Evolutionary conservation across 2,888 invertebrate genomes (phyloP).

Genomic region (Tortrix viridana): DNA sequence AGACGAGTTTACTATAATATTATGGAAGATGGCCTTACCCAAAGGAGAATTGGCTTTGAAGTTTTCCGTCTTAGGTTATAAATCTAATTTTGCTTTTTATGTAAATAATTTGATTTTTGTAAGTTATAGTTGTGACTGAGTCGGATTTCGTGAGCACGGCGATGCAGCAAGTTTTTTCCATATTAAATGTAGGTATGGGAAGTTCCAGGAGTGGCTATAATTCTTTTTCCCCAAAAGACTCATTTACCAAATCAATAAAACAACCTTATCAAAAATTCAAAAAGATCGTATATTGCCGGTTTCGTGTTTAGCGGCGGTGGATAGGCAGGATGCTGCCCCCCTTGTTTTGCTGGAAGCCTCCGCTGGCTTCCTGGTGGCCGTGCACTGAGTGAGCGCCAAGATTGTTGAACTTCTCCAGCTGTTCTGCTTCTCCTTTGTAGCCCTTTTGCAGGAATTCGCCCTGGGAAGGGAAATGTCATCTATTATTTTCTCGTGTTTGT

Average conservation of each 20-base stretch:
- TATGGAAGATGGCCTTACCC: too few relatives aligned
- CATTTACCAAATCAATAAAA: constrained; percentile 19
- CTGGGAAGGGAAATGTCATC: constrained; percentile 51
- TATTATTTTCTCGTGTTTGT: neutral
- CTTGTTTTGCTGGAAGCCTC: constrained; percentile 83
- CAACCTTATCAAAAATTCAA: constrained; percentile 29
- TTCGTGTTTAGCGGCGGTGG: constrained; percentile 48
- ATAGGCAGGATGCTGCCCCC: constrained; percentile 81
- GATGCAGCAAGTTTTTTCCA: too few relatives aligned
- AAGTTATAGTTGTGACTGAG: too few relatives aligned
- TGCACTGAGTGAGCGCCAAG: constrained; percentile 85
- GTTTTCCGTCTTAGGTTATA: too few relatives aligned
- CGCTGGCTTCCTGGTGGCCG: constrained; percentile 85
- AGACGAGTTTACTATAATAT: too few relatives aligned
- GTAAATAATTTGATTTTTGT: too few relatives aligned
- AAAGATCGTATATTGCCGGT: constrained; percentile 25
- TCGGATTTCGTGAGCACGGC: too few relatives aligned
- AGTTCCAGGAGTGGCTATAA: too few relatives aligned
- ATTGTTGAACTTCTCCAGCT: constrained; percentile 84
- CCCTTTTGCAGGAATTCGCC: constrained; percentile 85
- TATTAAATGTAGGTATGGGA: too few relatives aligned
- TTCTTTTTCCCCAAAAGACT: too few relatives aligned
- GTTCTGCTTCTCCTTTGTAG: constrained; percentile 83
- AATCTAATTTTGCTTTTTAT: too few relatives aligned
- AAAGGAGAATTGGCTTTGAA: too few relatives aligned